Evolutionary conservation across 30 jellyfish, hydroid and myxozoan species (phyloP).

Genomic region (Cassiopea xamachana): DNA sequence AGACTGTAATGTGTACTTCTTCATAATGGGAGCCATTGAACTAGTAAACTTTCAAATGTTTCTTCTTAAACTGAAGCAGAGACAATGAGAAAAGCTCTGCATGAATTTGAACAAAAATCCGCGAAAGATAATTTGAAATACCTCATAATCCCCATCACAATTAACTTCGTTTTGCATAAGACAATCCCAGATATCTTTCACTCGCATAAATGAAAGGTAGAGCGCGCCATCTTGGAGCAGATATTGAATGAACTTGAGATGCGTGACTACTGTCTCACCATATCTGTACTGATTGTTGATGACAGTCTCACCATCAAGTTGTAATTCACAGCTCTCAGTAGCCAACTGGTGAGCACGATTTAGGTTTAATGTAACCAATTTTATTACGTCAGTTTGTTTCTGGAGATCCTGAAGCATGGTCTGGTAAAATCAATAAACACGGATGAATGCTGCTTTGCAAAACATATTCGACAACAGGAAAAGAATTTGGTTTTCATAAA

Average conservation of each 20-base stretch:
- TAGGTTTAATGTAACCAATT: slow-evolving; percentile 82
- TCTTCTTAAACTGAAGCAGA: too few relatives aligned
- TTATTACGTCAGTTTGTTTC: slow-evolving; percentile 84
- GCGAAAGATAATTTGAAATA: background rate
- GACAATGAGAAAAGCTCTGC: too few relatives aligned
- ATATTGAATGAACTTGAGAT: slow-evolving; percentile 77
- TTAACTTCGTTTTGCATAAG: slow-evolving; percentile 80
- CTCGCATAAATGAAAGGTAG: slow-evolving; percentile 82
- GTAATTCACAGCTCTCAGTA: slow-evolving; percentile 47
- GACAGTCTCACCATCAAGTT: slow-evolving; percentile 86
- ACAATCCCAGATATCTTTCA: slow-evolving; percentile 97
- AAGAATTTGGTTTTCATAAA: too few relatives aligned
- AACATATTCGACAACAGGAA: too few relatives aligned
- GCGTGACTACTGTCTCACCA: slow-evolving; percentile 93
- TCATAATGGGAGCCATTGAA: too few relatives aligned
- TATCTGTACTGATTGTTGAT: slow-evolving; percentile 77
- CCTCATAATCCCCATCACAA: slow-evolving; percentile 99
- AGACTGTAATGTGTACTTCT: too few relatives aligned
- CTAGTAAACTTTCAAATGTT: too few relatives aligned
- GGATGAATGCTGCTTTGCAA: too few relatives aligned
- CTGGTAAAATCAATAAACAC: slow-evolving; percentile 30
- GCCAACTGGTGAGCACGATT: slow-evolving; percentile 78
- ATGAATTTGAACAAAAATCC: background rate
- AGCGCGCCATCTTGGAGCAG: slow-evolving; percentile 93
- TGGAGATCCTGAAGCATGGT: slow-evolving; percentile 89